Percentiles rank a stretch among this genome's conserved stretches.
Conservation (phyloP, 2,888 invertebrate species). For the Laothoe populi region DNA sequence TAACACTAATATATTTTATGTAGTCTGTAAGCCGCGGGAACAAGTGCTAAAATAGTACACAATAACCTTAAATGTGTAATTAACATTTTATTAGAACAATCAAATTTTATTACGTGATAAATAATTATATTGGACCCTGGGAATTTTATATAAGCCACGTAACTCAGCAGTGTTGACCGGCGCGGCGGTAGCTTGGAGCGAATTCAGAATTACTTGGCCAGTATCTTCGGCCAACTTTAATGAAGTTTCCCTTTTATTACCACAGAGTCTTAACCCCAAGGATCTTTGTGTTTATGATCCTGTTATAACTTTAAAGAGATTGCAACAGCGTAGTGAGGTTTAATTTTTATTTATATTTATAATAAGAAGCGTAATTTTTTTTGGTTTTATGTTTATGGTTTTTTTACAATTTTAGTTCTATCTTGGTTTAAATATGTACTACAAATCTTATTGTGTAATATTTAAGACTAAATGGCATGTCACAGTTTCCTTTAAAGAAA, state of each 20-base stretch:
- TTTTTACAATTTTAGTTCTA: not conserved
- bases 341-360: constrained; percentile 50
- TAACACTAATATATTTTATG: too few relatives aligned
- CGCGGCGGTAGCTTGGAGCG: constrained; percentile 48
- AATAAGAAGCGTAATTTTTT: constrained; percentile 47
- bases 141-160: constrained; percentile 29
- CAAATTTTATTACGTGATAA: constrained; percentile 19
- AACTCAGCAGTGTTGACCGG: constrained; percentile 39
- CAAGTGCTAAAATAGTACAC: constrained; percentile 8
- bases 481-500: constrained; percentile 33
- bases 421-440: not conserved
- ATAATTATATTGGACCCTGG: constrained; percentile 22
- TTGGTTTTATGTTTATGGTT: constrained; percentile 35
- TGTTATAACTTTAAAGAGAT: constrained; percentile 75
- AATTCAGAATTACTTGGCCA: constrained; percentile 60
- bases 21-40: not conserved
- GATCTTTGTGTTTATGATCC: constrained; percentile 76
- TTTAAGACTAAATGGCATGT: constrained; percentile 10
- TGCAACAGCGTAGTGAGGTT: constrained; percentile 52
- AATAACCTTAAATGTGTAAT: constrained; percentile 11
- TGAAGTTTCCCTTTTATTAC: constrained; percentile 79
- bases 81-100: constrained; percentile 13
- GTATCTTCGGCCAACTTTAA: constrained; percentile 74
- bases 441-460: constrained; percentile 7
- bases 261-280: constrained; percentile 63